Base-by-base conservation (phyloP, 2,888 invertebrate species). In the Parthenolecanium corni region DNA sequence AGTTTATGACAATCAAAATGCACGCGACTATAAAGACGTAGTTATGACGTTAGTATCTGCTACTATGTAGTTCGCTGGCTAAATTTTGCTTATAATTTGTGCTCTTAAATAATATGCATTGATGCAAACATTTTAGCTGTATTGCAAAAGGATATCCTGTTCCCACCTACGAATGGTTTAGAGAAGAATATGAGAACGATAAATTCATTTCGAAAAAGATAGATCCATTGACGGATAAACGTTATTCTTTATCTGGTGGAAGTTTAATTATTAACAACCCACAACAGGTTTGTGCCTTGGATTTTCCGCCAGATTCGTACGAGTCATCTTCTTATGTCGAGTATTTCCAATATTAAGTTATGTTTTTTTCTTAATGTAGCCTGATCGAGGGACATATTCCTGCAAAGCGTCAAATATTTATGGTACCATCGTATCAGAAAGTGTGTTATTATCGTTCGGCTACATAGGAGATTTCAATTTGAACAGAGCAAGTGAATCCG, bases 191-290 rank as follows among this genome's bases (percentile, higher is more conserved):
- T 72, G 81, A 85, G 68, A 85, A 89, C 67, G 88, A 89, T 71
- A 79, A 80, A 61, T 75, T 89, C 12, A 77, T 84, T 64, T 85
- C 84, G 53, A 79, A 76, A 58, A 78, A 79, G 72, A 89, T 94
- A 68, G 83, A 94, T 74, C 90, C 92, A 0, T 72, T 92, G 51
- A 71, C 72, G 36, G 83, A 90, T 70, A 71, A 76, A 21, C 81
- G 90, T 64, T 90, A 85, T 71, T 91, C 94, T 1, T 74, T 94
- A 6, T 92, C 91, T 70, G 95, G 95, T 65, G 96, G 96, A 24
- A 86, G 86, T 66, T 77, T 96, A 9, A 89, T 92, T 69, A 93
- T 96, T 64, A 83, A 85, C 69, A 80, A 84, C 69, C 94, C 95
- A 0, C 83, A 86, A 70, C 84, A 80, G 72, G 75, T 76, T 69